phyloP scores from a whole-genome alignment of 2,888 invertebrate genomes.

The Himalopsyche tibetana region DNA sequence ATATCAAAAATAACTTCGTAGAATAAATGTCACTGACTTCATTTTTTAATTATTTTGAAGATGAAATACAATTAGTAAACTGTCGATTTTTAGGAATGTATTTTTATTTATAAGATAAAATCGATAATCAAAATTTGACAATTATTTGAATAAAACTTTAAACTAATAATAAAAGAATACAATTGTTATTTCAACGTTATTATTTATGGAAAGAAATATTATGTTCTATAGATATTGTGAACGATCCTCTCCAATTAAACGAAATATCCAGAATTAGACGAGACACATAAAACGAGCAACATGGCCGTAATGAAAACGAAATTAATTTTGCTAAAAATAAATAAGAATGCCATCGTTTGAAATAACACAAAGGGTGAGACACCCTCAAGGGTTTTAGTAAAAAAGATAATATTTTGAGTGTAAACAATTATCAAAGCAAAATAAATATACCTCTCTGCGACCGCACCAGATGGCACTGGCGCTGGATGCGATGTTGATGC shows the following conservation, averaged over 20 bases:
- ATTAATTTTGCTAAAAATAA: conserved; percentile 45
- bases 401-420: conserved; percentile 60
- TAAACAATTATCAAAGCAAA: conserved; percentile 63
- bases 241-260: neutral
- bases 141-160: no score
- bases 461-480: conserved; percentile 59
- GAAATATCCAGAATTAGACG: neutral
- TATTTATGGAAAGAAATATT: no score
- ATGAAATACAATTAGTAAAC: no score
- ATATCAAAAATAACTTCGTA: no score
- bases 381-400: conserved; percentile 44
- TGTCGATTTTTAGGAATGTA: no score
- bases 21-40: no score
- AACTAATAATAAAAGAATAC: no score
- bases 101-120: no score
- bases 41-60: no score
- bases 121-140: no score
- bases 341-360: conserved; percentile 46
- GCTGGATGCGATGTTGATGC: conserved; percentile 53
- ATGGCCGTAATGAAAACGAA: conserved; percentile 7
- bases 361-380: conserved; percentile 44
- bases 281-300: conserved; percentile 3
- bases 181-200: no score
- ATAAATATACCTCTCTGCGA: conserved; percentile 58
- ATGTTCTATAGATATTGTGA: neutral